Base-by-base conservation (phyloP, 2,888 invertebrate species). In the Euplagia quadripunctaria region DNA sequence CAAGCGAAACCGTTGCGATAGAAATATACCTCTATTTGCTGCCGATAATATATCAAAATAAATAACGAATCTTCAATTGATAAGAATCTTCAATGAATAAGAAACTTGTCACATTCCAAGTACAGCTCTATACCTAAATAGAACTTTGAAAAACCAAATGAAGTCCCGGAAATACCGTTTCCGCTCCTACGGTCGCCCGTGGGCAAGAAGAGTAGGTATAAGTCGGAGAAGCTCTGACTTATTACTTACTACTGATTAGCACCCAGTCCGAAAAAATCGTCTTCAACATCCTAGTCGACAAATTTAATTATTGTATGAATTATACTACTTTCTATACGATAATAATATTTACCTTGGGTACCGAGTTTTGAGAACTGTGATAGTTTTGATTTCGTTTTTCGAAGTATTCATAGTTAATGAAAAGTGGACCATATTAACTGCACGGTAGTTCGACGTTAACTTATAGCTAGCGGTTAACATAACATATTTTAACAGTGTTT, bases 401-500 rank as follows among this genome's bases (percentile, higher is more conserved):
- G 46, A 46, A 46, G 46, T 46, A 9, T 46, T 46, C 46, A 9
- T 46, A 46, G 9, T 9, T 9, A 31, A 31, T 1, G 31, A 1
- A 31, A 31, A 31, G 31, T 31, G 31, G 11, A 46, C 46, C 9
- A 20, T 14, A 61, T 31, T 58, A 9, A 5, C 61, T 14, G 31
- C 4, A 31, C 43, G 43, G 11, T 61, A 61, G 31, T 61, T 14
- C 6, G 31, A 55, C n/a, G 55, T 55, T n/a, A n/a, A 31, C 5
- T 61, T 61, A 16, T 49, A 31, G 20, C 17, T 58, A 58, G 20
- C 58, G 12, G 12, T 31, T 31, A 31, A 1, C 20, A 31, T 14
- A 1, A 31, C n/a, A 58, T 68, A 68, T 58, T 31, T 68, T 63
- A 64, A 64, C 16, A 52, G 31, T 12, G 55, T n/a, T 58, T 70